These are phyloP conservation scores for Lophochroa leadbeateri DNA, from an alignment of 2,113 vertebrate genomes.

Conservation along the genomic window DNA sequence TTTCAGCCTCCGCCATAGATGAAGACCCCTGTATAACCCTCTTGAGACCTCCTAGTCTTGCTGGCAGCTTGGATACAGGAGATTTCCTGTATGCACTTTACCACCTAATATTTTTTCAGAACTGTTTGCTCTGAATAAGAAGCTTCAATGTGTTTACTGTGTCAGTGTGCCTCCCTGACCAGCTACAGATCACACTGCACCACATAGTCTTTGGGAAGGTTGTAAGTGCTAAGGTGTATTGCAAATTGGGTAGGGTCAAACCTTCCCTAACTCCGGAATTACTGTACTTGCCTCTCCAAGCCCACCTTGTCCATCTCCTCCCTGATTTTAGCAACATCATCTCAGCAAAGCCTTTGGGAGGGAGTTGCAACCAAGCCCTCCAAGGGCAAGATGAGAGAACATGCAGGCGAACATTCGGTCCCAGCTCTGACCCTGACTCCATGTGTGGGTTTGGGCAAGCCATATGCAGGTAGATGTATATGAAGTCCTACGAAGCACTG, in stretches of 20 bases:
- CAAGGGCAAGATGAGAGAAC: background rate
- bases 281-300: background rate
- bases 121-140: background rate
- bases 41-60: background rate
- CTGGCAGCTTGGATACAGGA: background rate
- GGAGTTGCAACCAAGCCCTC: background rate
- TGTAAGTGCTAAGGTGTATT: background rate
- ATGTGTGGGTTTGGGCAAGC: background rate
- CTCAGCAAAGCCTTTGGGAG: background rate
- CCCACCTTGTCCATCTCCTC: background rate
- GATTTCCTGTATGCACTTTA: background rate
- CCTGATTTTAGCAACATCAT: background rate
- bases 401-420: background rate
- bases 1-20: background rate
- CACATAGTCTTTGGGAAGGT: background rate
- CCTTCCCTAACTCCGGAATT: background rate
- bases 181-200: background rate
- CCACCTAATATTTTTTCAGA: background rate
- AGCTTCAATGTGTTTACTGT: background rate
- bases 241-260: background rate
- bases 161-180: background rate
- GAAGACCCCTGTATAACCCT: background rate
- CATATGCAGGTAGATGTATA: background rate
- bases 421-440: background rate
- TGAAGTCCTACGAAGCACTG: background rate